phyloP scores from a whole-genome alignment of 2,797 vertebrate genomes.

The Esox lucius region DNA sequence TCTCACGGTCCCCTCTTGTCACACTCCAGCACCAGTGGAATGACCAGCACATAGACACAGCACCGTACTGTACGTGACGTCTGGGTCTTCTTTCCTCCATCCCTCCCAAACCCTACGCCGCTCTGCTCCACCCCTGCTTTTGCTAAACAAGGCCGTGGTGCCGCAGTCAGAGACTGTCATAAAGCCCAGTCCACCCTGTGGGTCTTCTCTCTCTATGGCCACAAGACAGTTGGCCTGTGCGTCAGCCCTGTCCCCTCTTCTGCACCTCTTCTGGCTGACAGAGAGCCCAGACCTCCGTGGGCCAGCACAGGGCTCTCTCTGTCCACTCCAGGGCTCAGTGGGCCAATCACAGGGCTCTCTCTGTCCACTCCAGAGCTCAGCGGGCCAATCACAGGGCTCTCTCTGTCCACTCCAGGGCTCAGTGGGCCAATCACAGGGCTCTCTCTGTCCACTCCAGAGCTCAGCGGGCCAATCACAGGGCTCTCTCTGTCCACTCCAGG shows the following conservation, averaged over 20 bases:
- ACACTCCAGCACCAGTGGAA: not conserved
- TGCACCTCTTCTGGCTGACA: not conserved
- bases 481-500: slow-evolving; percentile 6
- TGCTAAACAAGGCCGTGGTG: no score
- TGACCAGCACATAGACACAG: not conserved
- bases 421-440: no score
- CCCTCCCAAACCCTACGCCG: no score
- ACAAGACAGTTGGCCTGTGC: not conserved
- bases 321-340: slow-evolving; percentile 10
- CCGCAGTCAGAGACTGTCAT: no score
- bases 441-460: slow-evolving; percentile 9
- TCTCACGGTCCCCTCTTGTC: slow-evolving; percentile 8
- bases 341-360: no score
- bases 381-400: no score
- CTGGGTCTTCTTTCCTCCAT: not conserved
- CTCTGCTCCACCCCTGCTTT: not conserved
- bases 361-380: slow-evolving; percentile 17
- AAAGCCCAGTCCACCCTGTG: not conserved
- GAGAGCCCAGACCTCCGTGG: not conserved
- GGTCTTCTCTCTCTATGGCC: not conserved
- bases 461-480: no score
- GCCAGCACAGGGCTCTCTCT: slow-evolving; percentile 15
- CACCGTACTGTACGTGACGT: not conserved
- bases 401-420: slow-evolving; percentile 9
- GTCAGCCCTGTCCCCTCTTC: not conserved